phyloP scores from a whole-genome alignment of 2,113 vertebrate genomes.

The Thalassoma bifasciatum region DNA sequence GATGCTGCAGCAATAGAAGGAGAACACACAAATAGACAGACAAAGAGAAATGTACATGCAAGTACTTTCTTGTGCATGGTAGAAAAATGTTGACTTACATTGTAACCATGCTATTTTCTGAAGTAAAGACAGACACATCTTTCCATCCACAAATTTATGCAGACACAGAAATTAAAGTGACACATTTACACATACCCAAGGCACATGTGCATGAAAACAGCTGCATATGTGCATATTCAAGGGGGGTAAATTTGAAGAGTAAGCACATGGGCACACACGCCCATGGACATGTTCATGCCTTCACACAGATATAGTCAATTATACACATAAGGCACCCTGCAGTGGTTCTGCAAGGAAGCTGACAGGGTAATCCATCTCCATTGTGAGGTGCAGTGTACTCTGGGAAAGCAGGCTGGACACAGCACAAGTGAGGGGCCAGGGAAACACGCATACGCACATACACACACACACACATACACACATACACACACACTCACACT shows the following conservation, averaged over 20 bases:
- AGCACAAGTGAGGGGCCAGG: conserved; percentile 26
- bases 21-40: conserved; percentile 5
- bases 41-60: neutral
- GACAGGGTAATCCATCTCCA: conserved; percentile 74
- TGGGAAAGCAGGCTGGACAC: conserved; percentile 39
- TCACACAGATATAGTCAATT: conserved; percentile 33
- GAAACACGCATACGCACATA: conserved; percentile 2
- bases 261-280: neutral
- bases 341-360: conserved; percentile 39
- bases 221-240: neutral
- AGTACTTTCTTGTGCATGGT: neutral
- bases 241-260: neutral
- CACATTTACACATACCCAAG: neutral
- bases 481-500: neutral
- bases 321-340: conserved; percentile 37
- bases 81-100: neutral
- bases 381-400: conserved; percentile 46
- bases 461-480: conserved; percentile 5
- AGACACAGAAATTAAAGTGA: neutral
- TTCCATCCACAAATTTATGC: neutral
- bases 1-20: conserved; percentile 26
- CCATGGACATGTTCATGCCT: conserved; percentile 1
- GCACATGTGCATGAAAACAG: neutral
- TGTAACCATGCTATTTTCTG: neutral
- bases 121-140: neutral